Base-by-base conservation (phyloP, 2,888 invertebrate species). In the Eugnorisma glareosa region DNA sequence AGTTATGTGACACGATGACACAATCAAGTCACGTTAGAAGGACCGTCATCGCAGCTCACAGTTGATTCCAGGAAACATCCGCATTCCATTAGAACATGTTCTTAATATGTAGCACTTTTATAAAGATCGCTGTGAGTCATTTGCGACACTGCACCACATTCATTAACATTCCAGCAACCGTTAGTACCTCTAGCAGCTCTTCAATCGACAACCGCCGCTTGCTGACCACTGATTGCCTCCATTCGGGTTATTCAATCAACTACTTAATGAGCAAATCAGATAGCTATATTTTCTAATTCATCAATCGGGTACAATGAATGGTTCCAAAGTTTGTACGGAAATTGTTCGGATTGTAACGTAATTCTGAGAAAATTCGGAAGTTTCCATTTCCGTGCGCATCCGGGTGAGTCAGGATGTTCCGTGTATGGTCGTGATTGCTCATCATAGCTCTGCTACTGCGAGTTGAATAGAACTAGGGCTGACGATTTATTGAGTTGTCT, bases 71-170 rank as follows among this genome's bases (percentile, higher is more conserved):
- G 93, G 94, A 93, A 93, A 91, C 93, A 93, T 95, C 95, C 95
- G 94, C 96, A 96, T 96, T 96, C 96, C 94, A 90, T 88, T 82
- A 90, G 92, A 94, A 94, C 95, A 93, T 94, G 94, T 94, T 95
- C 94, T 93, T 92, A 93, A 93, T 94, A 91, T 92, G 91, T 91
- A 90, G 87, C 89, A 90, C 77, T 90, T 84, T 84, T 85, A 87
- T 90, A 90, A 91, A 90, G 89, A 91, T 92, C 90, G 87, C 75
- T 88, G 89, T 95, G 94, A 95, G 91, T 95, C 94, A 95, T 92
- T 93, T 93, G 94, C 92, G 93, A 94, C 93, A 94, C 89, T 95
- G 95, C 95, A 95, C 92, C 90, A 91, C 90, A 91, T 91, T 92
- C 92, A 93, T 95, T 93, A 94, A 94, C 92, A 95, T 95, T 95